phyloP scores from a whole-genome alignment of 1,140 invertebrate genomes.

The Protaetia brevitarsis region DNA sequence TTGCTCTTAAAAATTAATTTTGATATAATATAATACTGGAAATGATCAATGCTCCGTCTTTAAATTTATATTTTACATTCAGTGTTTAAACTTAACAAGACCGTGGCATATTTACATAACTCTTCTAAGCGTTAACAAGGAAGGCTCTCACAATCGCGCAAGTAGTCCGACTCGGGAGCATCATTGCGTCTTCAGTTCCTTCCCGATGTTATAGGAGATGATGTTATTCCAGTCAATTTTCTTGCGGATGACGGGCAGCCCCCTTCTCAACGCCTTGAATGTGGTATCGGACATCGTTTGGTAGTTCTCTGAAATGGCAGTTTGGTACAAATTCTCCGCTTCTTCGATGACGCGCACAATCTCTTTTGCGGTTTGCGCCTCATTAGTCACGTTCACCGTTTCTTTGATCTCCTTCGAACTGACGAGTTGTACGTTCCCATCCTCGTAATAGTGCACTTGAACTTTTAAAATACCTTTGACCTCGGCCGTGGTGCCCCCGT shows the following conservation, averaged over 20 bases:
- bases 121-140: conserved; percentile 39
- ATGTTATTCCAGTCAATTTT: conserved; percentile 99
- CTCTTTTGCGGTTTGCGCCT: conserved; percentile 85
- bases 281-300: conserved; percentile 99
- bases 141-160: conserved; percentile 22
- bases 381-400: conserved; percentile 73
- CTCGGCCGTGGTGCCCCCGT: conserved; percentile 72
- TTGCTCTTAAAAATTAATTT: conserved; percentile 18
- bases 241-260: conserved; percentile 94
- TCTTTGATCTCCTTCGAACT: conserved; percentile 92
- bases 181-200: conserved; percentile 92
- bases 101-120: conserved; percentile 40
- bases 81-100: conserved; percentile 39
- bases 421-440: conserved; percentile 98
- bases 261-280: conserved; percentile 95
- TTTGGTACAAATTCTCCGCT: conserved; percentile 93
- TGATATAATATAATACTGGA: conserved; percentile 21
- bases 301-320: conserved; percentile 96
- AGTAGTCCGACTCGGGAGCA: conserved; percentile 23
- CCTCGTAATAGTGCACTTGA: conserved; percentile 99
- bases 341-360: conserved; percentile 84
- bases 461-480: conserved; percentile 87
- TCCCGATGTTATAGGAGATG: conserved; percentile 96
- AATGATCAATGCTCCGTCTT: conserved; percentile 20
- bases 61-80: conserved; percentile 20